These are phyloP conservation scores for Lampris megalopsis DNA, from an alignment of 2,113 vertebrate genomes.

Conservation along the genomic window DNA sequence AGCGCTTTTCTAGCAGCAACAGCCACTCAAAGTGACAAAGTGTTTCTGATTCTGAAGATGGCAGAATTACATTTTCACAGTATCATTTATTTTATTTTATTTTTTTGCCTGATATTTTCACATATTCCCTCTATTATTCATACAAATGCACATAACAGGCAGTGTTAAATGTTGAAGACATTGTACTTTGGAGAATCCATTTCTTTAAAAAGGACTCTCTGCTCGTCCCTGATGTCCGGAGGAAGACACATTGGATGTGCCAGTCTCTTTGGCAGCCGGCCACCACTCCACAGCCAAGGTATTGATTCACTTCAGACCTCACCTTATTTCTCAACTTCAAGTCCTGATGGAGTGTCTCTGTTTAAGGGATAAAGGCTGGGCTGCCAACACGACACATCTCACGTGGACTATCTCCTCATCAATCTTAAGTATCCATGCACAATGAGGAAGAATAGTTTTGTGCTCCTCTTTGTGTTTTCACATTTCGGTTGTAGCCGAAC, in stretches of 20 bases:
- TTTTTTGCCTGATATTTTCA: too few species aligned
- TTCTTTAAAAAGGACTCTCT: constrained; percentile 48
- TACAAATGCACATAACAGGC: not conserved
- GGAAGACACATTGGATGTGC: constrained; percentile 80
- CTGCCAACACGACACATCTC: constrained; percentile 68
- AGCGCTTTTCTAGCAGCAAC: too few species aligned
- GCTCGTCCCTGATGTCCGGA: constrained; percentile 68
- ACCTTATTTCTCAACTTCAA: constrained; percentile 84
- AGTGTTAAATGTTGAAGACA: not conserved
- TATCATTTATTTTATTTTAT: not conserved
- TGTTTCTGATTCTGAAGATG: not conserved
- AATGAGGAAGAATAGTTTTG: constrained; percentile 55
- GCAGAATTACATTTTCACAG: constrained; percentile 13
- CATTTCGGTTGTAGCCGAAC: constrained; percentile 5
- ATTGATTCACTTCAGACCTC: constrained; percentile 81
- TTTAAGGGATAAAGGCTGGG: constrained; percentile 73
- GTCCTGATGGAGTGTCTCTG: constrained; percentile 79
- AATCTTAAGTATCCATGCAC: constrained; percentile 52
- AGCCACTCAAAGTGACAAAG: too few species aligned
- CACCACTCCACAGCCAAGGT: constrained; percentile 75
- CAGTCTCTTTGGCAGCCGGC: constrained; percentile 81
- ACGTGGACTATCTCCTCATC: constrained; percentile 74
- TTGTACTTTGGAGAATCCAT: constrained; percentile 25
- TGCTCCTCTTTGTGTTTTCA: constrained; percentile 13
- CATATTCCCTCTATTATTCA: not conserved